Percentiles rank a stretch among this genome's conserved stretches.
These are phyloP conservation scores for Enteromius radiatus DNA, from an alignment of 2,797 vertebrate species.

Conservation along the genomic window DNA sequence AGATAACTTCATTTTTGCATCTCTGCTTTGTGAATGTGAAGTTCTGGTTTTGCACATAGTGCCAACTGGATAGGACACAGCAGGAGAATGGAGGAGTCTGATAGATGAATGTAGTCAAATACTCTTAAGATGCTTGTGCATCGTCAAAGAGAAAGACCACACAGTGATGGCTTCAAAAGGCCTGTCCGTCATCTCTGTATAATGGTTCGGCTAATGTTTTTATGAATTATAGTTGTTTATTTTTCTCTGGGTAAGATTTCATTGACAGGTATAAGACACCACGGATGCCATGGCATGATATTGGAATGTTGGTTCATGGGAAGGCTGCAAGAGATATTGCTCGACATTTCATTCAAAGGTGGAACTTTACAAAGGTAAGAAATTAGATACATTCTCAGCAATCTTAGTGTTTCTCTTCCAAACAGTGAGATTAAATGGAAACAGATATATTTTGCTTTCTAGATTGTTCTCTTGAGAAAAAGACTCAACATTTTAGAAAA, in stretches of 20 bases:
- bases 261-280: conserved; percentile 63
- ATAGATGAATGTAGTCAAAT: conserved; percentile 66
- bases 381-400: neutral
- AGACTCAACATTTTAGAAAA: neutral
- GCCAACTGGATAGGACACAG: conserved; percentile 60
- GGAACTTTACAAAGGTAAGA: conserved; percentile 64
- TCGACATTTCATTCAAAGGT: conserved; percentile 62
- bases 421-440: neutral
- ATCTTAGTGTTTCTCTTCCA: neutral
- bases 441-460: neutral
- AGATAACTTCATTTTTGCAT: conserved; percentile 58
- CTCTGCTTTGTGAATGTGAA: conserved; percentile 56
- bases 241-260: conserved; percentile 60
- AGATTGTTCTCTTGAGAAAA: neutral
- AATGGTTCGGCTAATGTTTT: conserved; percentile 52
- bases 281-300: conserved; percentile 63
- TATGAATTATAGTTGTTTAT: conserved; percentile 54
- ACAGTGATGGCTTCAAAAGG: conserved; percentile 60
- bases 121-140: conserved; percentile 45
- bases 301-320: conserved; percentile 56
- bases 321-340: conserved; percentile 55
- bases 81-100: conserved; percentile 49
- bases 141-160: conserved; percentile 58
- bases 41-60: conserved; percentile 56
- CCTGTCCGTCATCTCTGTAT: conserved; percentile 47